Base-by-base conservation (phyloP, 1,140 invertebrate species). In the Adoxophyes honmai region DNA sequence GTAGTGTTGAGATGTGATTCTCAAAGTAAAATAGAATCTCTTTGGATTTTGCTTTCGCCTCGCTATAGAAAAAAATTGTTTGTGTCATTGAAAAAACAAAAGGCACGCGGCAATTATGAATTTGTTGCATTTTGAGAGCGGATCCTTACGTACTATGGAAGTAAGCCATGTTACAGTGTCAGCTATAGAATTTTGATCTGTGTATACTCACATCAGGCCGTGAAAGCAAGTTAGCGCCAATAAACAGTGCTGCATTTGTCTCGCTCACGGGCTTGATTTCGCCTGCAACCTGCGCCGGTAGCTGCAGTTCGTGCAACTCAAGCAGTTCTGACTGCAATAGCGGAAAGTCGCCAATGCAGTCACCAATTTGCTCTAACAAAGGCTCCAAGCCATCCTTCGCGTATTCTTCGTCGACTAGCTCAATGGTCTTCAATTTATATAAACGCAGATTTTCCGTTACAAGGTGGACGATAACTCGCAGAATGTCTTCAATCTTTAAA, bases 361-460 rank as follows among this genome's bases (percentile, higher is more conserved):
- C 91, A 34, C 85, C 71, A 4, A 95, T 85, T 8, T 90, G 59
- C 9, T 91, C 90, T 0, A 91, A 82, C 0, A 93, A 57, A 0
- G 90, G 79, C 54, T 90, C 60, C 4, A 88, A 68, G 4, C 60
- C 62, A 53, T 86, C 65, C 21, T 81, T 66, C 42, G 90, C 86
- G 13, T 91, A 89, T 63, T 91, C 88, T 5, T 88, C 82, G 52
- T 93, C 90, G 0, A 91, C 60, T 1, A 91, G 64, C 81, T 98
- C 96, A 3, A 96, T 86, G 1, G 93, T 91, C 65, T 94, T 95
- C 0, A 98, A 87, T 81, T 94, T 95, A 15, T 91, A 90, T 0
- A 82, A 86, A 15, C 90, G 76, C 21, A 91, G 78, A 80, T 97
- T 98, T 77, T 98, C 97, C 0, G 97, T 73, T 0, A 93, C 91